Conservation (phyloP, 2,797 vertebrate species). For the Coccyzus lansbergi region DNA sequence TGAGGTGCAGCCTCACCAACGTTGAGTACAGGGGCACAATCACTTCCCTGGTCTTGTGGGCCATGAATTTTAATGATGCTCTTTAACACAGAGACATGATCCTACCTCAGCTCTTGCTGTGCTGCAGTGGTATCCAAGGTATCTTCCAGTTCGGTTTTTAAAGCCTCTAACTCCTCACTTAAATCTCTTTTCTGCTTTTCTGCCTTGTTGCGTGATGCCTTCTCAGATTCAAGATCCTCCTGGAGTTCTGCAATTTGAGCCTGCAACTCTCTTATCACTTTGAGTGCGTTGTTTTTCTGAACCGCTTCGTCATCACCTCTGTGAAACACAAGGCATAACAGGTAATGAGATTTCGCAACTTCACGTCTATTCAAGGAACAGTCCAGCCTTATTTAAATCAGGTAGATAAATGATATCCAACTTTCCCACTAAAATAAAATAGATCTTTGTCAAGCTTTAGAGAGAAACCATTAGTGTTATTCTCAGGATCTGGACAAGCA, state of each 20-base stretch:
- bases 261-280: conserved; percentile 92
- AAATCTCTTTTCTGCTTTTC: conserved; percentile 96
- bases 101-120: conserved; percentile 95
- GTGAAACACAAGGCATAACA: not conserved
- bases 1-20: too few species aligned
- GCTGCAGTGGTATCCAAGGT: conserved; percentile 96
- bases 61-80: not conserved
- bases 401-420: accelerated
- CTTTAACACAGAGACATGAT: not conserved
- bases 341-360: not conserved
- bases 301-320: conserved; percentile 91
- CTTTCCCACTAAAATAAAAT: not conserved
- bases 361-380: not conserved
- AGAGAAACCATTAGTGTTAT: not conserved
- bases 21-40: too few species aligned
- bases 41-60: too few species aligned
- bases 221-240: conserved; percentile 96
- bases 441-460: not conserved
- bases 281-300: conserved; percentile 94
- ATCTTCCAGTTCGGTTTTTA: conserved; percentile 97
- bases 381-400: not conserved
- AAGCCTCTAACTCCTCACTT: conserved; percentile 94
- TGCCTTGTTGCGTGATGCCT: conserved; percentile 90
- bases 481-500: not conserved
- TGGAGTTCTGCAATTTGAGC: conserved; percentile 94